phyloP scores from a whole-genome alignment of 2,797 vertebrate species.

The Acestrorhynchus altus region DNA sequence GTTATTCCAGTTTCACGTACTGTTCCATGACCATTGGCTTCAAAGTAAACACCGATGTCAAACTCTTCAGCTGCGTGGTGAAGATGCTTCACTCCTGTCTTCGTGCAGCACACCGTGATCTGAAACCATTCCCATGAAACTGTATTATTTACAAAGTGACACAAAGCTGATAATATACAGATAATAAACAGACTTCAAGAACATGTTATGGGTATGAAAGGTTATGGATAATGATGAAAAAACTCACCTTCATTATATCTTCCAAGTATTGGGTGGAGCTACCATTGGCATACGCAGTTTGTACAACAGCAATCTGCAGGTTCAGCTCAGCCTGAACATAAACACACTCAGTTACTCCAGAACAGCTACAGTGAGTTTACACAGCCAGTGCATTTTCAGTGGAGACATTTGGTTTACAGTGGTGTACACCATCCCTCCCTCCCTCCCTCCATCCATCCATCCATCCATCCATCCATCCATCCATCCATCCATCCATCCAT shows the following conservation, averaged over 20 bases:
- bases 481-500: no score
- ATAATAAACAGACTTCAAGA: background rate
- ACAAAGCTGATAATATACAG: background rate
- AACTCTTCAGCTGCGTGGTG: conserved; percentile 93
- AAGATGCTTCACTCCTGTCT: conserved; percentile 96
- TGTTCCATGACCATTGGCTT: conserved; percentile 96
- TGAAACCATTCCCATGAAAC: conserved; percentile 52
- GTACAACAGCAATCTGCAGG: conserved; percentile 88
- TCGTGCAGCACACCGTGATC: conserved; percentile 90
- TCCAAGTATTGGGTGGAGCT: conserved; percentile 91
- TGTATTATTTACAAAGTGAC: background rate
- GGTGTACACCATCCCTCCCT: no score
- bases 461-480: no score
- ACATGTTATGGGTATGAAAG: no score
- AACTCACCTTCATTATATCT: conserved; percentile 87
- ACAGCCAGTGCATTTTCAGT: no score
- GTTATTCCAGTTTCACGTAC: conserved; percentile 77
- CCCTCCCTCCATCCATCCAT: no score
- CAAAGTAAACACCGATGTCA: conserved; percentile 94
- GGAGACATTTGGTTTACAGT: no score
- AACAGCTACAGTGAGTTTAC: no score
- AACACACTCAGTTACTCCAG: conserved; percentile 44
- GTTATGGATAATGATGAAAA: background rate
- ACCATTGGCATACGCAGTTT: conserved; percentile 96
- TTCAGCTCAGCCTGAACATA: conserved; percentile 81